These are phyloP conservation scores for Melinaea marsaeus DNA, from an alignment of 2,888 invertebrate genomes.

Conservation along the genomic window DNA sequence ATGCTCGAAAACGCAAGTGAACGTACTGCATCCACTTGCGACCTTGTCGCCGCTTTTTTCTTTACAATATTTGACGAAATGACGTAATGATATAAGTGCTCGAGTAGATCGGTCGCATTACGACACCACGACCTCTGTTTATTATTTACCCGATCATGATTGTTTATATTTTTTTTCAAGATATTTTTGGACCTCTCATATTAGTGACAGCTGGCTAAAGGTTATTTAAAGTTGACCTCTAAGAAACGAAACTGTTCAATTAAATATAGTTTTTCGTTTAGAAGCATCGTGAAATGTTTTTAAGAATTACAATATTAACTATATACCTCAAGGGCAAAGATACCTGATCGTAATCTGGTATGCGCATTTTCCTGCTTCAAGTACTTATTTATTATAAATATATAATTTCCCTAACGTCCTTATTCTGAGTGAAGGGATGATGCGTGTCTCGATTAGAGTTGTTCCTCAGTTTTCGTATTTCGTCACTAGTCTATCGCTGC, in stretches of 20 bases:
- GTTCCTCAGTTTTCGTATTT: constrained; percentile 60
- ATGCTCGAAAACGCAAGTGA: constrained; percentile 67
- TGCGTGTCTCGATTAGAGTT: constrained; percentile 56
- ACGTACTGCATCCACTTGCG: constrained; percentile 60
- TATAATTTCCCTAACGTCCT: constrained; percentile 49
- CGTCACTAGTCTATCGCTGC: constrained; percentile 42
- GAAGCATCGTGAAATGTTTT: too few species aligned
- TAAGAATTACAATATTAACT: constrained; percentile 6
- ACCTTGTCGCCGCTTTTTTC: constrained; percentile 63
- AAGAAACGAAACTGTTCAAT: too few species aligned
- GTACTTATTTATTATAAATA: constrained; percentile 39
- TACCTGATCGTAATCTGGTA: constrained; percentile 17
- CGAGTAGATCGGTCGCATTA: constrained; percentile 46
- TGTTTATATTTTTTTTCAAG: too few species aligned
- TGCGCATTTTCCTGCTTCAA: constrained; percentile 20
- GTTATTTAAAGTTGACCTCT: too few species aligned
- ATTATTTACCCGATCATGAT: not conserved
- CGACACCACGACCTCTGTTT: constrained; percentile 11
- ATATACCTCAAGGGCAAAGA: constrained; percentile 9
- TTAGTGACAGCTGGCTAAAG: too few species aligned
- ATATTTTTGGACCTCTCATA: too few species aligned
- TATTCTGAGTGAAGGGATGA: constrained; percentile 21
- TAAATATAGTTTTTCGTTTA: too few species aligned
- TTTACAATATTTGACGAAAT: constrained; percentile 57
- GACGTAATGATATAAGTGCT: constrained; percentile 61